These are phyloP conservation scores for Meles meles DNA, from an alignment of 2,113 vertebrate genomes.

Conservation along the genomic window DNA sequence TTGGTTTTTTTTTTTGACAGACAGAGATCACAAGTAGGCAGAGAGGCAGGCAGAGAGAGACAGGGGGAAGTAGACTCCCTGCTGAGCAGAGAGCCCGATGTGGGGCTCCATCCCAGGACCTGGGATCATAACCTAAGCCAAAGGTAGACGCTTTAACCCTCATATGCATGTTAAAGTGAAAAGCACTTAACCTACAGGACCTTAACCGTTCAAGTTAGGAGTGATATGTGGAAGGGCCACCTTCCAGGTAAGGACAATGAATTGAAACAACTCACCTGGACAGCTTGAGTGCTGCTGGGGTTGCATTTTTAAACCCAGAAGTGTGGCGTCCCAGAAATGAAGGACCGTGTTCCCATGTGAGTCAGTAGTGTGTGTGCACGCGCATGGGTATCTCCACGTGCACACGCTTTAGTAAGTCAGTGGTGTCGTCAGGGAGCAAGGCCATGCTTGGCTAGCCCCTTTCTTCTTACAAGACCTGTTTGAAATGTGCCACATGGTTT, in stretches of 20 bases:
- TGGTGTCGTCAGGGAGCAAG: neutral
- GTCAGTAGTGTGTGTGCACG: neutral
- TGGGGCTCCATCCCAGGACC: too few species aligned
- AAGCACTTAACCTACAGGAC: neutral
- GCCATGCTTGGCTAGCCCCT: neutral
- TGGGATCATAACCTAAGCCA: too few species aligned
- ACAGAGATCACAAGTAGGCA: too few species aligned
- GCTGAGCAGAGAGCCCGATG: too few species aligned
- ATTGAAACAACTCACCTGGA: rapidly evolving
- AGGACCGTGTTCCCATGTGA: neutral
- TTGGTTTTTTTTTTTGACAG: too few species aligned
- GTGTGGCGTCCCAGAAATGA: neutral
- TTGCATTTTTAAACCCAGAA: neutral
- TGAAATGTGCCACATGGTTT: neutral
- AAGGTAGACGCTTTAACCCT: too few species aligned
- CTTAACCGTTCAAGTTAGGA: neutral
- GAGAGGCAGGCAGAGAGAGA: too few species aligned
- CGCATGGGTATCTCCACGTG: rapidly evolving
- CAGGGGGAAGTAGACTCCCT: too few species aligned
- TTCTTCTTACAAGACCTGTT: neutral
- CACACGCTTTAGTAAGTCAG: neutral
- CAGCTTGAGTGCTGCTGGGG: neutral
- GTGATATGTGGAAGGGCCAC: neutral
- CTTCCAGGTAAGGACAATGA: neutral
- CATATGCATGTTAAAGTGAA: neutral